phyloP scores from a whole-genome alignment of 2,113 vertebrate species.

The Nyctibius bracteatus region DNA sequence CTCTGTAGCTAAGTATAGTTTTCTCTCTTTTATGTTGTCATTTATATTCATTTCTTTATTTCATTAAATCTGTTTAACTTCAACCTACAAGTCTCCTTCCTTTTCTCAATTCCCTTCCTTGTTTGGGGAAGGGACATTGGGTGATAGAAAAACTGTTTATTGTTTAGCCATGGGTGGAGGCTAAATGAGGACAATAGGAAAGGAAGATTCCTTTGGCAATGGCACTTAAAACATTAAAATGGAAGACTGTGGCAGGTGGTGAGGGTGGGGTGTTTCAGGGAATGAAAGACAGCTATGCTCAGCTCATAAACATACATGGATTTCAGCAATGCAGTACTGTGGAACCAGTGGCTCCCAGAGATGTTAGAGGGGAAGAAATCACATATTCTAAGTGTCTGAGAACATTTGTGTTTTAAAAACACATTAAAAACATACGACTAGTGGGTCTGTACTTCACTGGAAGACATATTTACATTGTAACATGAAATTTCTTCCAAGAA shows the following conservation, averaged over 20 bases:
- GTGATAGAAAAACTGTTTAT: too few relatives aligned
- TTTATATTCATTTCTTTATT: too few relatives aligned
- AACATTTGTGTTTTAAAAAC: not conserved
- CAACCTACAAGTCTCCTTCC: too few relatives aligned
- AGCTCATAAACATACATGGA: not conserved
- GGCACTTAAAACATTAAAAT: not conserved
- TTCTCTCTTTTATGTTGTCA: too few relatives aligned
- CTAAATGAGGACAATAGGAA: too few relatives aligned
- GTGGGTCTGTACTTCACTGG: not conserved
- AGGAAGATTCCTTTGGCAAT: not conserved
- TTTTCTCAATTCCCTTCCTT: too few relatives aligned
- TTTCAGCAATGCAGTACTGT: not conserved
- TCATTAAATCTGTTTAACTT: too few relatives aligned
- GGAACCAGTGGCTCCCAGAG: not conserved
- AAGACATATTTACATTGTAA: not conserved
- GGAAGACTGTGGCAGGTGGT: not conserved
- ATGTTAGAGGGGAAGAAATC: not conserved
- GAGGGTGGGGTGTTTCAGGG: not conserved
- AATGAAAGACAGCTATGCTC: not conserved
- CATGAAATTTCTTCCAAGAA: not conserved
- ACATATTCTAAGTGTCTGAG: not conserved
- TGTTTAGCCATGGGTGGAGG: too few relatives aligned
- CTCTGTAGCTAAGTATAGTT: too few relatives aligned
- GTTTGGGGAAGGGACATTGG: too few relatives aligned
- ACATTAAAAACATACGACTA: not conserved